A percentile compares a stretch with the other conserved stretches of the same genome.
phyloP scores from a whole-genome alignment of 2,113 vertebrate genomes.

The Ranitomeya imitator region DNA sequence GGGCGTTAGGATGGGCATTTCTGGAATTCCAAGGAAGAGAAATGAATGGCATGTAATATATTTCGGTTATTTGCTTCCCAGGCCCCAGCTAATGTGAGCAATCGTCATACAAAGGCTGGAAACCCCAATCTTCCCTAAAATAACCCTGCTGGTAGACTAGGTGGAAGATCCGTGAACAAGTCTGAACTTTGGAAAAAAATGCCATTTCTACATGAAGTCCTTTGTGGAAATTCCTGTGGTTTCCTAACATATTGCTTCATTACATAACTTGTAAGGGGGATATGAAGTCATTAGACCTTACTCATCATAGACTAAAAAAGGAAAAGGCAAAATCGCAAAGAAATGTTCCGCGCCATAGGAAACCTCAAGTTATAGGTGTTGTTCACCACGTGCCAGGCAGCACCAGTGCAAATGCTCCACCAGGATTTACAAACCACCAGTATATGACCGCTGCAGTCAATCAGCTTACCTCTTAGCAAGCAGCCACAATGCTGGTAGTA shows the following conservation, averaged over 20 bases:
- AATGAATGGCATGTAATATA: not conserved
- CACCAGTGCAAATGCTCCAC: no score
- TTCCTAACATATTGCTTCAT: not conserved
- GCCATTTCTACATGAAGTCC: not conserved
- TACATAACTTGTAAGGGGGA: not conserved
- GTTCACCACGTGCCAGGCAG: no score
- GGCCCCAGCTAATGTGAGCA: not conserved
- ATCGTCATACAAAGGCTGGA: not conserved
- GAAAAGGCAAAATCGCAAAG: no score
- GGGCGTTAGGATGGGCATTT: conserved; percentile 20
- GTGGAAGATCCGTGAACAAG: not conserved
- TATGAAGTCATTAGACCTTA: no score
- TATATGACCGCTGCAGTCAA: no score
- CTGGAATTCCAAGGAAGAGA: conserved; percentile 41
- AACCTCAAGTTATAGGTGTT: no score
- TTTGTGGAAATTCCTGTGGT: not conserved
- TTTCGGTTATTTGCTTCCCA: conserved; percentile 7
- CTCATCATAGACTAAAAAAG: no score
- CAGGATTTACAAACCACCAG: no score
- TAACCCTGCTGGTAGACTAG: not conserved
- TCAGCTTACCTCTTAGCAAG: no score
- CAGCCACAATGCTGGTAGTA: no score
- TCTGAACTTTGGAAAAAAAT: not conserved
- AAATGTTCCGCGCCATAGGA: no score
- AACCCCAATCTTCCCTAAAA: not conserved